Base-by-base conservation (phyloP, 37 sponge, comb jelly and placozoan species). In the Ephydatia muelleri region DNA sequence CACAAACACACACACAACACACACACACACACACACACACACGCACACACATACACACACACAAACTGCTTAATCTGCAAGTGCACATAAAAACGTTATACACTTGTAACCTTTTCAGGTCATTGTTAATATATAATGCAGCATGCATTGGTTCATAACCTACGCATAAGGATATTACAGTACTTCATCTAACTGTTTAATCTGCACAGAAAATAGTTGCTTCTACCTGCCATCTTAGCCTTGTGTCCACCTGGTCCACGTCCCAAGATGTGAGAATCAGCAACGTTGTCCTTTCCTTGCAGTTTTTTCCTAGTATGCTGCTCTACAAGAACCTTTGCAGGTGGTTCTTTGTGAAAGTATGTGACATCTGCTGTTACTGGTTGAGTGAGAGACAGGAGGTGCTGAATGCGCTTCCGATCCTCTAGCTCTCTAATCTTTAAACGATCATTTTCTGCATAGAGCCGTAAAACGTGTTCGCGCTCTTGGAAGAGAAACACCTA, bases 391-490 rank as follows among this genome's bases (percentile, higher is more conserved):
- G 96, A 86, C 29, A 98, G 91, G 23, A 99, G 90, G 37, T 99
- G 95, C 57, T 99, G 99, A 5, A 99, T 97, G 49, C 86, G 88
- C 75, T 97, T 93, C 40, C 99, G 80, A 80, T 95, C 97, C 67
- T 96, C 96, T 2, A 99, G 78, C 66, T 99, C 99, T 85, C 86
- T 84, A 49, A 99, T 93, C 80, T 95, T 97, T 27, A 99, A 88
- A 25, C 97, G 88, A 67, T 97, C 97, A 74, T 99, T 99, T 74
- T 99, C 99, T 68, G 99, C 94, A 76, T 97, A 94, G 23, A 99
- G 88, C 5, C 96, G 80, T 64, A 99, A 82, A 27, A 99, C 99
- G 33, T 99, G 97, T 67, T 97, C 97, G 19, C 97, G 78, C 80
- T 97, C 97, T 88, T 97, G 97, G 70, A 97, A 97, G 37, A 97